Percentiles rank a stretch among this genome's conserved stretches.
Conservation (phyloP, 2,113 vertebrate species). For the Dasyornis broadbenti region DNA sequence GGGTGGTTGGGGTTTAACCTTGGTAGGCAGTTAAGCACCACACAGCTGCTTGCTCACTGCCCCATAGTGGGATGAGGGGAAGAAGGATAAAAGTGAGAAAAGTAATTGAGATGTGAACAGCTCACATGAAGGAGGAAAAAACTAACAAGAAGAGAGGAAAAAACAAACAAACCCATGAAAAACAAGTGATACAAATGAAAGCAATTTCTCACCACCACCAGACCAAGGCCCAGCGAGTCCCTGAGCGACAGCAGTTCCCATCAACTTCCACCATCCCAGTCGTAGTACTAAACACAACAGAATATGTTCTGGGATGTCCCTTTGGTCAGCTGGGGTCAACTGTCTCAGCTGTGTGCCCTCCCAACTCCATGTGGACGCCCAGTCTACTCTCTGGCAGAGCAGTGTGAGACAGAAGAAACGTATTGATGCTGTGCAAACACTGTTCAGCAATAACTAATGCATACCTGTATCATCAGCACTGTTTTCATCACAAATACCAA, state of each 20-base stretch:
- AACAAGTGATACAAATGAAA: neutral
- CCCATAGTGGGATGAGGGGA: too few species aligned
- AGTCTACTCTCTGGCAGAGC: neutral
- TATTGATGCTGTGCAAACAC: neutral
- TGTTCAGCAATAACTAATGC: neutral
- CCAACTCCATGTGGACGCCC: neutral
- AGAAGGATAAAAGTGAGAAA: neutral
- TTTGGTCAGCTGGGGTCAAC: neutral
- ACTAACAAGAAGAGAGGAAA: neutral
- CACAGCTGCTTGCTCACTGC: neutral
- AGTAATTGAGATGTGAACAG: neutral
- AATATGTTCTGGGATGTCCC: neutral
- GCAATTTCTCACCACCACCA: neutral
- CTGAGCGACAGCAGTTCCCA: accelerated
- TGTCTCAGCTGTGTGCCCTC: neutral
- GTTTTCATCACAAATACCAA: neutral
- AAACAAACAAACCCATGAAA: neutral
- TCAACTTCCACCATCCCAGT: neutral
- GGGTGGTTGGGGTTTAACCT: neutral
- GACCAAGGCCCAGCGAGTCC: neutral
- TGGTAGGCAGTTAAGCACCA: neutral
- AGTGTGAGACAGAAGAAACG: neutral
- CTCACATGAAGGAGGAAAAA: neutral
- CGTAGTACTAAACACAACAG: neutral
- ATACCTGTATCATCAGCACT: neutral